Percentiles rank a stretch among this genome's conserved stretches.
These are phyloP conservation scores for Anser cygnoides DNA, from an alignment of 2,113 vertebrate genomes.

Conservation along the genomic window DNA sequence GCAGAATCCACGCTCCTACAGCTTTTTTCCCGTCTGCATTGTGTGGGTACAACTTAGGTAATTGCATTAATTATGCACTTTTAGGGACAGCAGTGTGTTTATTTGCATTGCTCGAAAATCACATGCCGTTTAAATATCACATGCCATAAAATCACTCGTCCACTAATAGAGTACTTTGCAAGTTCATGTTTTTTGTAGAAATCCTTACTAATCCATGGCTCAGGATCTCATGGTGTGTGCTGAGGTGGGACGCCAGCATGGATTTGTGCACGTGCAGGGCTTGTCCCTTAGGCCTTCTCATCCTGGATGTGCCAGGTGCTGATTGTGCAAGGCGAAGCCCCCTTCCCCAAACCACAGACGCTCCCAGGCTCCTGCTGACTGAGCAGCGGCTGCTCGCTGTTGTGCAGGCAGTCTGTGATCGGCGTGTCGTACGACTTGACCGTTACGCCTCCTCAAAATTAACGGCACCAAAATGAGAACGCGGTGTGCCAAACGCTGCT, in stretches of 20 bases:
- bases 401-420: neutral
- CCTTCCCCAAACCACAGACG: neutral
- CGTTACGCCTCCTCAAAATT: neutral
- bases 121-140: neutral
- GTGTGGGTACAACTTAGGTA: neutral
- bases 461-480: neutral
- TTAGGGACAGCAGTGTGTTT: neutral
- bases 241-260: neutral
- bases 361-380: neutral
- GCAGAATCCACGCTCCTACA: neutral
- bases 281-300: neutral
- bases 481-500: neutral
- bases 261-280: neutral
- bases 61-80: neutral
- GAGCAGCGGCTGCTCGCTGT: neutral
- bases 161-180: neutral
- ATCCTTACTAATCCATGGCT: neutral
- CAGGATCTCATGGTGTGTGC: neutral
- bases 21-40: fast-evolving
- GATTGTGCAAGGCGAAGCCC: neutral
- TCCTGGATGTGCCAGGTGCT: neutral
- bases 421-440: fast-evolving
- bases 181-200: neutral
- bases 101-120: neutral
- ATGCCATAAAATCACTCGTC: neutral